phyloP scores from a whole-genome alignment of 2,113 vertebrate species.

The Cebidichthys violaceus region DNA sequence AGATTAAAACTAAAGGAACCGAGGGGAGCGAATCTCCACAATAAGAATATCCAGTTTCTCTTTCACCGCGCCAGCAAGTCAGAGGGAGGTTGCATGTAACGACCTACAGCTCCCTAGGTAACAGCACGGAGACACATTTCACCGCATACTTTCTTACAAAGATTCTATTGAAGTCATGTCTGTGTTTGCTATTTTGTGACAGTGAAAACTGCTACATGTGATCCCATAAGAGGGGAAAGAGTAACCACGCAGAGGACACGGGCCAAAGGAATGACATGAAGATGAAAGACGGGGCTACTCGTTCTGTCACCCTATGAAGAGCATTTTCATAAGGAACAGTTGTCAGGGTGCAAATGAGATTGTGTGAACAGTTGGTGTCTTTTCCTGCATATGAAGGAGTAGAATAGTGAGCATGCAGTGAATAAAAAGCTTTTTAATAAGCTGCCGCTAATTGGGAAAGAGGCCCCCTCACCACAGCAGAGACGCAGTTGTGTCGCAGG shows the following conservation, averaged over 20 bases:
- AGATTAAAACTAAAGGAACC: constrained; percentile 72
- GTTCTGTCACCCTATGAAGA: constrained; percentile 6
- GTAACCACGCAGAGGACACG: background rate
- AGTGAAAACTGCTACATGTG: constrained; percentile 33
- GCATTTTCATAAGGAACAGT: constrained; percentile 6
- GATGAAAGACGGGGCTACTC: constrained; percentile 28
- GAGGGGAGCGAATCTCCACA: constrained; percentile 46
- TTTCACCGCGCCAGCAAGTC: constrained; percentile 48
- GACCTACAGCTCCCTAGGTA: constrained; percentile 55
- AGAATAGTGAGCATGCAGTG: background rate
- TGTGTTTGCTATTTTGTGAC: constrained; percentile 47
- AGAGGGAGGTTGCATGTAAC: constrained; percentile 59
- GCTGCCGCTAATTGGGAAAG: background rate
- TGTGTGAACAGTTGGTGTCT: background rate
- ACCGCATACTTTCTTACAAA: constrained; percentile 28
- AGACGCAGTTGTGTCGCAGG: constrained; percentile 91
- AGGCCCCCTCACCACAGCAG: constrained; percentile 85
- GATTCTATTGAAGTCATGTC: constrained; percentile 41
- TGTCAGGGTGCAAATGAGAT: background rate
- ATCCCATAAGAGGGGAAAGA: constrained; percentile 35
- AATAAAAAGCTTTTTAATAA: constrained; percentile 12
- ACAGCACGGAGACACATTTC: constrained; percentile 49
- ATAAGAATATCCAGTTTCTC: constrained; percentile 68
- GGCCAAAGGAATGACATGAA: constrained; percentile 25
- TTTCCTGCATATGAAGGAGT: constrained; percentile 7